Evolutionary conservation across 2,113 vertebrate genomes (phyloP), one percentile per base, ranked within the genome.

Genomic region (Hippoglossus stenolepis): DNA sequence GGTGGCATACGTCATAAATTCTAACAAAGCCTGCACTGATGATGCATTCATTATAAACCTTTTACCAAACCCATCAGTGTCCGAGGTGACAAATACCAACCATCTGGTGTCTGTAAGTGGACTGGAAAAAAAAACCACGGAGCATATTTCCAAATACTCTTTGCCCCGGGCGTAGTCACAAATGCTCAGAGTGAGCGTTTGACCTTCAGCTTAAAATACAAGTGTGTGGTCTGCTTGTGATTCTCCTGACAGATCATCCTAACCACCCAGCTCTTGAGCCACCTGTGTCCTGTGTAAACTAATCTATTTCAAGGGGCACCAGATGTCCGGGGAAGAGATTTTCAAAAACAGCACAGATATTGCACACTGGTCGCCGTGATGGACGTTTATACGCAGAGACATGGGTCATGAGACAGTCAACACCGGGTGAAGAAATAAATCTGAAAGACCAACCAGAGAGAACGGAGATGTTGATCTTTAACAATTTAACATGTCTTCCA

Each of bases 121-220:
- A 71, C 62, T 31, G 57, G 54, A 71, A 64, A 63, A 69, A 64
- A 63, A 78, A 61, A 20, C 23, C 31, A 63, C 23, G 7, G n/a
- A 73, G 65, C 54, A 64, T 31, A 68, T 64, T 74, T 66, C 20
- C 9, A 21, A 65, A 83, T 65, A 75, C 17, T 65, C 74, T 70
- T 64, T 64, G 65, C 84, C 69, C 24, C 18, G 65, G 77, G 85
- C 40, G 1, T 28, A 5, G 64, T 79, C 49, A 73, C 51, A 58
- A 65, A 71, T 57, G 28, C 11, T 68, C 53, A 35, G n/a, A 38
- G 63, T 54, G 70, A 66, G 54, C 14, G 47, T 47, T 85, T 89
- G 84, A 89, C 85, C 89, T 89, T 87, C 78, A 85, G 59, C 70
- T 72, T 77, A 73, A 79, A 89, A 87, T 82, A 77, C 17, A 57